Base-by-base conservation (phyloP, 2,888 invertebrate genomes). In the Gastracanthus pulcherrimus region DNA sequence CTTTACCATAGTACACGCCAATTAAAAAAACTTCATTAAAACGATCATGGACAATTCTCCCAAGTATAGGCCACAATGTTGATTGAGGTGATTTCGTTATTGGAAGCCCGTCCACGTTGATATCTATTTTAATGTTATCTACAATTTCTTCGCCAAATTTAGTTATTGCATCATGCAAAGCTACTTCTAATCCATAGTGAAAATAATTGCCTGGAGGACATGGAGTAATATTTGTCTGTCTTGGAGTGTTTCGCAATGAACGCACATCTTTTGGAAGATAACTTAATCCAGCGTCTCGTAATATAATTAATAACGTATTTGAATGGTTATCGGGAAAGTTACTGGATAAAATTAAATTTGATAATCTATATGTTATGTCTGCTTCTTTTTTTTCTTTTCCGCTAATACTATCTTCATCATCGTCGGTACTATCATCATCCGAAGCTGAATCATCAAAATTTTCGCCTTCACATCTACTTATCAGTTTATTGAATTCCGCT, bases 31-130 rank as follows among this genome's bases (percentile, higher is more conserved):
- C 6, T 23, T 29, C 41, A 1, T 19, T 38, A 23, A 1, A 64
- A 23, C 19, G 11, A 13, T 26, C 16, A 13, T n/a, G 6, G 4
- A 58, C 26, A 71, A 58, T 55, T 36, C 38, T 71, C 1, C 71
- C 38, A n/a, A 23, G 38, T 34, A 71, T 71, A 23, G 58, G 36
- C 71, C 71, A 71, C 23, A 51, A 19, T 19, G 34, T 34, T 19
- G 11, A 2, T 34, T 3, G 29, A 19, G 70, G 29, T 11, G 70
- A 70, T 11, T 70, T 34, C 3, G 70, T 51, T 34, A 51, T 48
- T 1, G 48, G 70, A 1, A 70, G 19, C 16, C 51, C 70, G 31
- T 70, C 70, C 0, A 70, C 19, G 19, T 51, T 51, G 6, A 70
- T 31, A 23, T 70, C 70, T 11, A 70, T 70, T 41, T 45, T 1